A percentile compares a stretch with the other conserved stretches of the same genome.
Evolutionary conservation across 2,113 vertebrate species (phyloP).

Genomic region (Varanus komodoensis): DNA sequence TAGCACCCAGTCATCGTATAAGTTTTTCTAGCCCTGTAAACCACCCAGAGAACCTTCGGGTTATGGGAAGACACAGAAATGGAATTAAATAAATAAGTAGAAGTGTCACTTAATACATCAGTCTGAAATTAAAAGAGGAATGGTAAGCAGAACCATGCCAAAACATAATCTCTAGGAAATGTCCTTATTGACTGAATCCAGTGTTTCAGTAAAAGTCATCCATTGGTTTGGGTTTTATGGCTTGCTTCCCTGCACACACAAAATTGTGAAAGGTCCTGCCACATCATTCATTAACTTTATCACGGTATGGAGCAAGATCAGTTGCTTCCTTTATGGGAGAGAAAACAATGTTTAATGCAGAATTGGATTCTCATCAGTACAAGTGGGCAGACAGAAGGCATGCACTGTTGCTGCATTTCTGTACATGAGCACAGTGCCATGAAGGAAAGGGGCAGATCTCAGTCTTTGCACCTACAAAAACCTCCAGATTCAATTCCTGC

Average conservation of each 20-base stretch:
- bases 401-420: background rate
- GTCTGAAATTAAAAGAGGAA: slow-evolving; percentile 14
- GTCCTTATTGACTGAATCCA: background rate
- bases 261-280: background rate
- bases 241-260: background rate
- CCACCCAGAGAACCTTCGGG: no score
- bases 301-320: background rate
- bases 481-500: background rate
- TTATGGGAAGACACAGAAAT: no score
- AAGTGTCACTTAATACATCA: slow-evolving; percentile 12
- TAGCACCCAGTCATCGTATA: background rate
- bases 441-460: background rate
- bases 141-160: background rate
- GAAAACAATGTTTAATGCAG: background rate
- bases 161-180: background rate
- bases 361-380: background rate
- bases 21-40: background rate
- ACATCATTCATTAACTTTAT: slow-evolving; percentile 2
- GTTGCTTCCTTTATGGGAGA: background rate
- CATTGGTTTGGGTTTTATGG: background rate
- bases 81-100: background rate
- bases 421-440: background rate
- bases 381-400: background rate
- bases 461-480: background rate
- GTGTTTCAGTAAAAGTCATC: background rate